phyloP scores from a whole-genome alignment of 2,797 vertebrate genomes.

The Delichon dasypus region DNA sequence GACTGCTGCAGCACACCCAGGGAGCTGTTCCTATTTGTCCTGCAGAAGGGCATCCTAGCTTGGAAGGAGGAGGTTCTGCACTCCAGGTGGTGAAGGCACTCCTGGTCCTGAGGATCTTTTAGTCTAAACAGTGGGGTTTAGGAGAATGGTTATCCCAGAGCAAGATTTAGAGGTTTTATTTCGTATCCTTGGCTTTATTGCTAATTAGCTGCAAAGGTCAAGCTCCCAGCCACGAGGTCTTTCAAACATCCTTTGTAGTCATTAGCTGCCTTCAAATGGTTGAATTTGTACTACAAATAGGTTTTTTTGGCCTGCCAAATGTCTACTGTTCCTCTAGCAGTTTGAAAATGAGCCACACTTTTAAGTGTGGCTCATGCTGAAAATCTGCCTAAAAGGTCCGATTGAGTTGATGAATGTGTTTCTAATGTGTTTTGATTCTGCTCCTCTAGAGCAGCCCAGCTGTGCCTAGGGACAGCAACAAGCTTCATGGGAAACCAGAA shows the following conservation, averaged over 20 bases:
- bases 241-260: not conserved
- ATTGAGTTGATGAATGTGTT: not conserved
- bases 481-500: not conserved
- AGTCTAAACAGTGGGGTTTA: not conserved
- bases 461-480: not conserved
- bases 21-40: not conserved
- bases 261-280: not conserved
- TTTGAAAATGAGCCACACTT: not conserved
- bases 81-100: not conserved
- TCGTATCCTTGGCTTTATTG: not conserved
- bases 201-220: slow-evolving; percentile 15
- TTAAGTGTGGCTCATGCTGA: not conserved
- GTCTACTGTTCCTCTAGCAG: not conserved
- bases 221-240: not conserved
- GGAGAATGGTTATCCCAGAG: not conserved
- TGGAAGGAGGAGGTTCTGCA: not conserved
- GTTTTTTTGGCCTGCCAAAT: not conserved
- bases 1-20: not conserved
- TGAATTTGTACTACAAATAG: not conserved
- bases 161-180: not conserved
- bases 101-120: not conserved
- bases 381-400: not conserved
- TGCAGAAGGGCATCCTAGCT: not conserved
- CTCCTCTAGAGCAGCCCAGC: not conserved
- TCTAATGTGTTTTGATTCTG: not conserved